These are phyloP conservation scores for Argyresthia goedartella DNA, from an alignment of 2,888 invertebrate species.

Conservation along the genomic window DNA sequence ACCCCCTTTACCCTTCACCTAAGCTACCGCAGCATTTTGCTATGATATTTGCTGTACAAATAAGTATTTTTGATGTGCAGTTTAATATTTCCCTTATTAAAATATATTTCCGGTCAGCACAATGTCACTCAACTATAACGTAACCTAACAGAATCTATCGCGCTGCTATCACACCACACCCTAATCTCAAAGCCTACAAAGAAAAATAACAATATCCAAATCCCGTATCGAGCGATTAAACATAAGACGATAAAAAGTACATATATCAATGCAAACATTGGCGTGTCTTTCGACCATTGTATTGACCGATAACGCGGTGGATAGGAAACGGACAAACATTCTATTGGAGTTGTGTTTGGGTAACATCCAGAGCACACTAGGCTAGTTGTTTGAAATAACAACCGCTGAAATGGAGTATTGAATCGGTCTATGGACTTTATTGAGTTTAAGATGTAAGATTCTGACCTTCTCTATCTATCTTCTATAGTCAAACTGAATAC, in stretches of 20 bases:
- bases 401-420: background rate
- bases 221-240: conserved; percentile 21
- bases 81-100: background rate
- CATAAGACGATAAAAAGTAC: conserved; percentile 22
- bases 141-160: no score
- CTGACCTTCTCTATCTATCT: no score
- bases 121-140: no score
- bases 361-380: background rate
- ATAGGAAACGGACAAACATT: conserved; percentile 13
- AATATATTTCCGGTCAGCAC: background rate
- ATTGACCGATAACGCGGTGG: conserved; percentile 24
- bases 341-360: background rate
- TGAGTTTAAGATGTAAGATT: no score
- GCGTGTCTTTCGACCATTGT: conserved; percentile 26
- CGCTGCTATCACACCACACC: background rate
- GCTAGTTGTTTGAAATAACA: background rate
- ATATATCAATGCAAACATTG: conserved; percentile 23
- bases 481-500: no score
- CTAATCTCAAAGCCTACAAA: background rate
- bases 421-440: no score
- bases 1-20: no score
- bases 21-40: no score
- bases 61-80: no score
- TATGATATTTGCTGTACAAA: no score
- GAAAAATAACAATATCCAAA: background rate